Evolutionary conservation across 2,113 vertebrate genomes (phyloP).

Genomic region (Ivindomyrus marchei): DNA sequence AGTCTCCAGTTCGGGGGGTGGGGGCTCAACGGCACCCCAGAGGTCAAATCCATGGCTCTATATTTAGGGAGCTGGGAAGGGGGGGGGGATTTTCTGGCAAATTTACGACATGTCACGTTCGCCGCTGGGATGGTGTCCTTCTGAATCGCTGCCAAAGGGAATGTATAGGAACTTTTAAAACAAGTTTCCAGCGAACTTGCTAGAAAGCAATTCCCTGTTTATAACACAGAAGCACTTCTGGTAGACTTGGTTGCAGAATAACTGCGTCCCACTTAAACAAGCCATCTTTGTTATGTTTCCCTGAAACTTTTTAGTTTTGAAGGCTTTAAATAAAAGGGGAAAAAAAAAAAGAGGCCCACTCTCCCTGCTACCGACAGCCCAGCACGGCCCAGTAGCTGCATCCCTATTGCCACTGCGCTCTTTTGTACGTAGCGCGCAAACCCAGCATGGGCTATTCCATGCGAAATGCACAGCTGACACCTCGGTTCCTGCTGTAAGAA

Average conservation of each 20-base stretch:
- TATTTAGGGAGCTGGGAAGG: slow-evolving; percentile 26
- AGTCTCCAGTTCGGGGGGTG: background rate
- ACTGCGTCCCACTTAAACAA: background rate
- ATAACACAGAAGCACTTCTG: background rate
- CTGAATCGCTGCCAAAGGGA: background rate
- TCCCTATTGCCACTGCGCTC: background rate
- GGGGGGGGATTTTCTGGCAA: slow-evolving; percentile 9
- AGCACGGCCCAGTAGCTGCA: background rate
- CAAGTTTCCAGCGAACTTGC: background rate
- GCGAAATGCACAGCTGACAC: background rate
- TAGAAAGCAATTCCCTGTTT: background rate
- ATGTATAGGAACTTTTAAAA: background rate
- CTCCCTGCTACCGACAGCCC: background rate
- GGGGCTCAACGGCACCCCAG: slow-evolving; percentile 24
- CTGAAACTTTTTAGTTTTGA: background rate
- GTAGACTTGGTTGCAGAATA: background rate
- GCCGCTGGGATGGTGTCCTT: background rate
- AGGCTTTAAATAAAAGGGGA: background rate
- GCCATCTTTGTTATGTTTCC: background rate
- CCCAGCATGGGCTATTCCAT: background rate
- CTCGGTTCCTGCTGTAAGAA: background rate
- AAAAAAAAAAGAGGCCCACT: background rate
- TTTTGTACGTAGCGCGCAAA: background rate
- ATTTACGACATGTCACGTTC: slow-evolving; percentile 22
- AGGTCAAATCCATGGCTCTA: slow-evolving; percentile 23